Conservation (phyloP, 2,888 invertebrate genomes). For the Sinotaia quadrata region DNA sequence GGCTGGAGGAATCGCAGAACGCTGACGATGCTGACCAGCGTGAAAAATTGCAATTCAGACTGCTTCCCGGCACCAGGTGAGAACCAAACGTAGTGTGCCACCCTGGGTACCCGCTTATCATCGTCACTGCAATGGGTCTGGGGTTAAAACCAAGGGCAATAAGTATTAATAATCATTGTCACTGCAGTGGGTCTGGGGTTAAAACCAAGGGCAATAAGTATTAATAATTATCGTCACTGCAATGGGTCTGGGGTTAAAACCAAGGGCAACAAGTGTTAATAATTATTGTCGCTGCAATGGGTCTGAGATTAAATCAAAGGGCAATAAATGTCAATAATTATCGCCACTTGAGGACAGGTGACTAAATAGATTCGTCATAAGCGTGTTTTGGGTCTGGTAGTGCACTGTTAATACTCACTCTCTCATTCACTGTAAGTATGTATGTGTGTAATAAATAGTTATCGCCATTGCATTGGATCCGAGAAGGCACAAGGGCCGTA, state of each 20-base stretch:
- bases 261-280: conserved; percentile 36
- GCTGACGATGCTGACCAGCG: conserved; percentile 55
- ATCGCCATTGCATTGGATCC: too few species aligned
- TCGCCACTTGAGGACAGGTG: conserved; percentile 20
- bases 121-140: conserved; percentile 30
- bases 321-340: conserved; percentile 34
- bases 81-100: conserved; percentile 59
- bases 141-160: conserved; percentile 30
- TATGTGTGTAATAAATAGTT: too few species aligned
- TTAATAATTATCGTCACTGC: conserved; percentile 28
- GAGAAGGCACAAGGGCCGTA: too few species aligned
- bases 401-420: too few species aligned
- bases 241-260: neutral
- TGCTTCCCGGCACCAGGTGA: conserved; percentile 38
- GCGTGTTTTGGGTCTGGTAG: too few species aligned
- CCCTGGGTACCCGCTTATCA: conserved; percentile 42
- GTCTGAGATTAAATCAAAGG: conserved; percentile 11
- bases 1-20: conserved; percentile 48
- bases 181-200: conserved; percentile 2
- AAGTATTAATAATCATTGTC: conserved; percentile 32
- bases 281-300: conserved; percentile 21
- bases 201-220: conserved; percentile 31
- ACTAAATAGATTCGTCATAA: too few species aligned
- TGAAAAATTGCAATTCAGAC: conserved; percentile 46
- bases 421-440: too few species aligned